phyloP scores from a whole-genome alignment of 2,888 invertebrate genomes.

The Acanthopleura granulata region DNA sequence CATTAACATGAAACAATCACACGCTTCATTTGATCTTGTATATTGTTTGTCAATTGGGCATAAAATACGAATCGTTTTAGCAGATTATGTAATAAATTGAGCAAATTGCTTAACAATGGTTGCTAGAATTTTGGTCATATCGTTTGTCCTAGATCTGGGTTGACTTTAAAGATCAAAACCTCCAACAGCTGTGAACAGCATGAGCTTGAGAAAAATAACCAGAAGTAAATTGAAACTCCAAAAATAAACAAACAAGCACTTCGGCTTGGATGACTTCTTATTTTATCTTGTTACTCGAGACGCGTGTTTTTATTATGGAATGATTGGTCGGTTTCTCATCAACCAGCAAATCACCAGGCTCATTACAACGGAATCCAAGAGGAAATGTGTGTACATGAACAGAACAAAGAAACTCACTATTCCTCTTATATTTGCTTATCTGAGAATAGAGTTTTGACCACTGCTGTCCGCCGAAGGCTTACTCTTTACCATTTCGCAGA shows the following conservation, averaged over 20 bases:
- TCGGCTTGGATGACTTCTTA: background rate
- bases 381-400: background rate
- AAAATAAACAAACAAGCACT: slow-evolving; percentile 5
- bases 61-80: too few species aligned
- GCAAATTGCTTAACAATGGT: too few species aligned
- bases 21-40: background rate
- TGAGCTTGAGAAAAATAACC: background rate
- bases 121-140: too few species aligned
- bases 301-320: too few species aligned
- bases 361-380: too few species aligned
- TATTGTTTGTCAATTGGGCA: background rate
- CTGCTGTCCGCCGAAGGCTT: too few species aligned
- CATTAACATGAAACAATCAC: background rate
- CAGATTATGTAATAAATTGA: too few species aligned
- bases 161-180: background rate
- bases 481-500: too few species aligned
- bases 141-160: too few species aligned
- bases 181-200: slow-evolving; percentile 1
- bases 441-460: too few species aligned
- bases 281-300: background rate
- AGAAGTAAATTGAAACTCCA: slow-evolving; percentile 3
- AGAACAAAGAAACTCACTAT: background rate
- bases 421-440: background rate
- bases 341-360: too few species aligned
- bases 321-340: too few species aligned